Evolutionary conservation across 2,113 vertebrate species (phyloP).

Genomic region (Cebus imitator): DNA sequence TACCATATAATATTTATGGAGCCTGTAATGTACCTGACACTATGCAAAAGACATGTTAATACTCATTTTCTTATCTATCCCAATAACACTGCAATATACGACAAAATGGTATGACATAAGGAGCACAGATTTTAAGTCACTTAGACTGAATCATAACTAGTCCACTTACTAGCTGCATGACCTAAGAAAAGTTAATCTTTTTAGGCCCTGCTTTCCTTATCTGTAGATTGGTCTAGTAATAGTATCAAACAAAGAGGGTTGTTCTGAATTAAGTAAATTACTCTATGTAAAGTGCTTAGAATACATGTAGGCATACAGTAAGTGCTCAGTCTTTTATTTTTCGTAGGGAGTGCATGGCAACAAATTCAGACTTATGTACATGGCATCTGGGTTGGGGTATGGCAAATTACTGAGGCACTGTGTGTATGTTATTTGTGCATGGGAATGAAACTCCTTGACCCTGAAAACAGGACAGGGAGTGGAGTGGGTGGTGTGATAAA

Average conservation of each 20-base stretch:
- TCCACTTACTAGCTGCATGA: background rate
- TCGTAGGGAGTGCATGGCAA: too few species aligned
- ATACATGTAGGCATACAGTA: background rate
- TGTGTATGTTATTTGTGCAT: too few species aligned
- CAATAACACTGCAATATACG: background rate
- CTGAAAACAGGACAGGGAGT: too few species aligned
- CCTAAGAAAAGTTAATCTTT: background rate
- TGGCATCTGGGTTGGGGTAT: too few species aligned
- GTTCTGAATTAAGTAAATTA: background rate
- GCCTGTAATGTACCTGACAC: background rate
- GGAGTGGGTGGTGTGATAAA: too few species aligned
- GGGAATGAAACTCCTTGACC: too few species aligned
- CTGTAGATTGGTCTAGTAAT: background rate
- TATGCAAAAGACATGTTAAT: background rate
- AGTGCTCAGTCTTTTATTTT: too few species aligned
- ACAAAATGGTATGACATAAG: background rate
- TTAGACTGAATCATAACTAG: background rate
- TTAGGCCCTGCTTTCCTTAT: background rate
- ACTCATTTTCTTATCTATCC: background rate
- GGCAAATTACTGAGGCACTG: too few species aligned
- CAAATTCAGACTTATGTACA: too few species aligned
- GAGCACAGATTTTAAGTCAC: background rate
- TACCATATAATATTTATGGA: background rate
- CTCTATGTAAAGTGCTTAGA: background rate
- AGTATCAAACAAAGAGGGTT: background rate